These are phyloP conservation scores for Phoenicopterus ruber DNA, from an alignment of 2,113 vertebrate species.

Conservation along the genomic window DNA sequence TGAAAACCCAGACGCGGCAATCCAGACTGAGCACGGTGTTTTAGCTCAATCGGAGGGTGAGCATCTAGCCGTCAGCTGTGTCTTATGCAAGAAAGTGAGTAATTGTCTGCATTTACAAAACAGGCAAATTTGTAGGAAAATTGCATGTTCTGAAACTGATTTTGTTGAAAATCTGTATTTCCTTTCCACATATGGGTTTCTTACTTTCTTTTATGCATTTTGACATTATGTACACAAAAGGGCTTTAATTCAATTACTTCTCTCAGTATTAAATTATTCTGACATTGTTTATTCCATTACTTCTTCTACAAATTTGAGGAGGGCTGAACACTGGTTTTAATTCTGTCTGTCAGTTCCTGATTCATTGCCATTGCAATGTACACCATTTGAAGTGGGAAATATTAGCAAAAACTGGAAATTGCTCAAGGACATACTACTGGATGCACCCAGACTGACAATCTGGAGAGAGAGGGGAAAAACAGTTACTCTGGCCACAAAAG, in stretches of 20 bases:
- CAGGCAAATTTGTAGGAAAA: slow-evolving; percentile 8
- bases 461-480: neutral
- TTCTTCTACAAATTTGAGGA: slow-evolving; percentile 53
- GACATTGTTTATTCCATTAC: slow-evolving; percentile 72
- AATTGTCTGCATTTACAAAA: slow-evolving; percentile 6
- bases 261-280: slow-evolving; percentile 69
- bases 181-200: slow-evolving; percentile 55
- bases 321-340: slow-evolving; percentile 61
- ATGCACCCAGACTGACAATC: slow-evolving; percentile 25
- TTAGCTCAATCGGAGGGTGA: neutral
- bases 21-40: neutral
- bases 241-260: slow-evolving; percentile 61
- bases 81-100: slow-evolving; percentile 23
- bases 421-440: slow-evolving; percentile 52
- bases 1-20: neutral
- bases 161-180: slow-evolving; percentile 60
- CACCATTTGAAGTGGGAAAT: slow-evolving; percentile 68
- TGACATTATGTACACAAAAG: slow-evolving; percentile 69
- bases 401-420: slow-evolving; percentile 60
- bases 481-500: neutral
- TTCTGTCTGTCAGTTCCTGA: slow-evolving; percentile 61
- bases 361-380: slow-evolving; percentile 48
- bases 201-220: slow-evolving; percentile 65
- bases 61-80: neutral
- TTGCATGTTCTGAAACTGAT: slow-evolving; percentile 37